Evolutionary conservation across 1,140 invertebrate species (phyloP).

Genomic region (Sipha flava): DNA sequence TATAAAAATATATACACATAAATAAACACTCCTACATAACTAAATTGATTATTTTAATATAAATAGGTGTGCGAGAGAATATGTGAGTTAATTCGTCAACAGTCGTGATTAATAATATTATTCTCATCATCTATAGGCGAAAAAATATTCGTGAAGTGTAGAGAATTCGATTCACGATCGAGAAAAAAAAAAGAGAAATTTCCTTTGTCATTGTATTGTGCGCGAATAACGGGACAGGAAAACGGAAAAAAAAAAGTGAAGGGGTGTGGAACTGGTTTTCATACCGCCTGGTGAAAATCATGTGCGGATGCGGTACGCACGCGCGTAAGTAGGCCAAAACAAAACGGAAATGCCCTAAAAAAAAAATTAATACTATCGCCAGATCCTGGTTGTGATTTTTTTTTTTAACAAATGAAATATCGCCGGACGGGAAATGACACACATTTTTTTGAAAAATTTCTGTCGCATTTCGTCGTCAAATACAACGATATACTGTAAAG

Average conservation of each 20-base stretch:
- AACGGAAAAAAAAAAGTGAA: conserved; percentile 24
- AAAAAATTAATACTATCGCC: not conserved
- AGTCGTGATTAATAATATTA: not conserved
- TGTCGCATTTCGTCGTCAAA: no score
- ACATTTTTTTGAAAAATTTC: not conserved
- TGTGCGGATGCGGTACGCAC: conserved; percentile 14
- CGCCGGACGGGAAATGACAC: not conserved
- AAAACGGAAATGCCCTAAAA: conserved; percentile 29
- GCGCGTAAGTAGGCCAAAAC: conserved; percentile 31
- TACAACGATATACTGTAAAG: no score
- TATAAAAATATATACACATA: no score
- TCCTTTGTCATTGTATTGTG: conserved; percentile 25
- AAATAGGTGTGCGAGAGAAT: not conserved
- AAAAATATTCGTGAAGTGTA: not conserved
- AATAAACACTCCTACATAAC: no score
- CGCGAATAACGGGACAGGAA: conserved; percentile 31
- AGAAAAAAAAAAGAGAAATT: conserved; percentile 21
- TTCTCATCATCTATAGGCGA: not conserved
- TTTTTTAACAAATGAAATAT: not conserved
- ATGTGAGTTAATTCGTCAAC: not conserved
- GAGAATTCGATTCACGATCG: not conserved
- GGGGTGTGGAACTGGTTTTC: conserved; percentile 32
- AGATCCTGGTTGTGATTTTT: conserved; percentile 10
- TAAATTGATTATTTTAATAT: not conserved
- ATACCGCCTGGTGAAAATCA: conserved; percentile 30